Percentiles rank a stretch among this genome's conserved stretches.
phyloP scores from a whole-genome alignment of 1,140 invertebrate species.

The Diabrotica undecimpunctata region DNA sequence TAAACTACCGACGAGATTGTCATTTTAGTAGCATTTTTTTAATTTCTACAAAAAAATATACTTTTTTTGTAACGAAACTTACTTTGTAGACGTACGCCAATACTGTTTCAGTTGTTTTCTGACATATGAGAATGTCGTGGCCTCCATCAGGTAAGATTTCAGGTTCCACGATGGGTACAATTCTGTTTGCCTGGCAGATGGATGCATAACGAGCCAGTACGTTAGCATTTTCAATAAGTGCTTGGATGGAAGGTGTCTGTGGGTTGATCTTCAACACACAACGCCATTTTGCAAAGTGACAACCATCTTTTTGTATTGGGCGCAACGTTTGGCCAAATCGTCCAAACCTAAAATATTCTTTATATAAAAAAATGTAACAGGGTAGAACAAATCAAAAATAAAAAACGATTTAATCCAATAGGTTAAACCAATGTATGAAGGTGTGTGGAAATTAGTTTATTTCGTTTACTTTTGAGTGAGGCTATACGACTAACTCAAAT shows the following conservation, averaged over 20 bases:
- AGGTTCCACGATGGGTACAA: slow-evolving; percentile 97
- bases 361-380: too few relatives aligned
- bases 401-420: too few relatives aligned
- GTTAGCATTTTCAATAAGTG: slow-evolving; percentile 92
- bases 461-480: too few relatives aligned
- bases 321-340: slow-evolving; percentile 87
- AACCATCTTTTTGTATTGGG: slow-evolving; percentile 97
- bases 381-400: too few relatives aligned
- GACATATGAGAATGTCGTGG: slow-evolving; percentile 87
- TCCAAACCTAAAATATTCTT: slow-evolving; percentile 68
- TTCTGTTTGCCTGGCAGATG: slow-evolving; percentile 92
- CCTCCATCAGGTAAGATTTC: slow-evolving; percentile 86
- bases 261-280: slow-evolving; percentile 93
- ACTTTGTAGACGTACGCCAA: slow-evolving; percentile 94
- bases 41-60: too few relatives aligned
- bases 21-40: too few relatives aligned
- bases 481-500: too few relatives aligned
- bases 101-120: slow-evolving; percentile 91
- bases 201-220: slow-evolving; percentile 94
- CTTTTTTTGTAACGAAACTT: too few relatives aligned
- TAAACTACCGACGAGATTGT: too few relatives aligned
- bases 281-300: slow-evolving; percentile 98
- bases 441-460: too few relatives aligned
- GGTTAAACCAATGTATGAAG: too few relatives aligned
- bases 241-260: slow-evolving; percentile 82